These are phyloP conservation scores for Abrostola tripartita DNA, from an alignment of 2,888 invertebrate genomes.

Conservation along the genomic window DNA sequence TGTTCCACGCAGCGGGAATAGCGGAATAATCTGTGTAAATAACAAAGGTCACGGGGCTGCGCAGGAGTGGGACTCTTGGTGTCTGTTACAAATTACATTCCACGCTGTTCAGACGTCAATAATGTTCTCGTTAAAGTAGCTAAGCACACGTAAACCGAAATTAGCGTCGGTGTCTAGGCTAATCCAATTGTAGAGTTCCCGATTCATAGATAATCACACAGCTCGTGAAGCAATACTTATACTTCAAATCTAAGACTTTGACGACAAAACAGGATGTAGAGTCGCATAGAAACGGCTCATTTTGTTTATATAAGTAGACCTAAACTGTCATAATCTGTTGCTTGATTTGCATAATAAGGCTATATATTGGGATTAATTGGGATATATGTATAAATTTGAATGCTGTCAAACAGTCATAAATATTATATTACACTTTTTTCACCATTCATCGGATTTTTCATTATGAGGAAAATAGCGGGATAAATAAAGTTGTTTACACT, in stretches of 20 bases:
- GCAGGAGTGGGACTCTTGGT: slow-evolving; percentile 17
- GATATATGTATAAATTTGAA: slow-evolving; percentile 44
- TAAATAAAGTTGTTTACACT: slow-evolving; percentile 14
- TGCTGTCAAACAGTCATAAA: slow-evolving; percentile 52
- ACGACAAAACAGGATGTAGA: slow-evolving; percentile 30
- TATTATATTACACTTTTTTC: slow-evolving; percentile 35
- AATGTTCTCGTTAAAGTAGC: slow-evolving; percentile 16
- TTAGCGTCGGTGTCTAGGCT: not conserved
- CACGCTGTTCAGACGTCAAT: slow-evolving; percentile 23
- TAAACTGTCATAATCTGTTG: slow-evolving; percentile 45
- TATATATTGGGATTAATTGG: slow-evolving; percentile 54
- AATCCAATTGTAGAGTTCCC: not conserved
- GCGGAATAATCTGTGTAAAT: slow-evolving; percentile 51
- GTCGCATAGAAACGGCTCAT: slow-evolving; percentile 35
- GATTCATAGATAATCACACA: slow-evolving; percentile 10
- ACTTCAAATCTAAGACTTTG: slow-evolving; percentile 17
- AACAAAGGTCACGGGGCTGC: slow-evolving; percentile 47
- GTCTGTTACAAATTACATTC: slow-evolving; percentile 48
- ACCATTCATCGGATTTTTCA: slow-evolving; percentile 15
- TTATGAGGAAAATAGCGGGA: slow-evolving; percentile 15
- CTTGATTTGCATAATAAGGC: slow-evolving; percentile 52
- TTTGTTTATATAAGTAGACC: slow-evolving; percentile 36
- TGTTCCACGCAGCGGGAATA: slow-evolving; percentile 46
- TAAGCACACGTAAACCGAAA: slow-evolving; percentile 10
- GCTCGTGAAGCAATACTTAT: slow-evolving; percentile 8